These are phyloP conservation scores for Drosophila greeni DNA, from an alignment of 2,888 invertebrate genomes.

Conservation along the genomic window DNA sequence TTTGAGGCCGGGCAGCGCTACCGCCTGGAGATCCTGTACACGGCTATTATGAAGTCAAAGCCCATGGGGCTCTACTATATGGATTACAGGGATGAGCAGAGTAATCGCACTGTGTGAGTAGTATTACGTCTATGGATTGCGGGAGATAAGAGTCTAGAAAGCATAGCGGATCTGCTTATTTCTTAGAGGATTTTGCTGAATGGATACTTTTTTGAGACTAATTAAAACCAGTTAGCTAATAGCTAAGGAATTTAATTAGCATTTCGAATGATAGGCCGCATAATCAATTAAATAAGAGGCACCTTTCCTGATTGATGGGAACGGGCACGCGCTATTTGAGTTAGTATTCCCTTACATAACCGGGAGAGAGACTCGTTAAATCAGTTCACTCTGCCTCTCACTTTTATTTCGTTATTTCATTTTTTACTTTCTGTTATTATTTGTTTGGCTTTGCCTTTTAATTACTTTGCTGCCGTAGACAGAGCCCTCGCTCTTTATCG, in stretches of 20 bases:
- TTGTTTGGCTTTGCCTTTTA: conserved; percentile 35
- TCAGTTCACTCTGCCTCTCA: conserved; percentile 38
- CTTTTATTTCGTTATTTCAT: conserved; percentile 30
- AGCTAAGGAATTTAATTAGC: conserved; percentile 4
- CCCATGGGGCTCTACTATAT: conserved; percentile 84
- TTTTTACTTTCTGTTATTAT: conserved; percentile 11
- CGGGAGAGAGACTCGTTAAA: conserved; percentile 29
- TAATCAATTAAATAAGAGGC: neutral
- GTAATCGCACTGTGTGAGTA: conserved; percentile 76
- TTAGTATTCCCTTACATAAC: conserved; percentile 17
- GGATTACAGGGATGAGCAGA: conserved; percentile 78
- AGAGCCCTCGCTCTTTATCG: conserved; percentile 13
- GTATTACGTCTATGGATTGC: conserved; percentile 42
- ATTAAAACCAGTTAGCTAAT: neutral
- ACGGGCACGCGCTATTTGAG: conserved; percentile 26
- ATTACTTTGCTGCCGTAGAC: conserved; percentile 41
- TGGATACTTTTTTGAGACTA: neutral
- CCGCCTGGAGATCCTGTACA: conserved; percentile 80
- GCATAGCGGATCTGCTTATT: neutral
- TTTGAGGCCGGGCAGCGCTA: conserved; percentile 70
- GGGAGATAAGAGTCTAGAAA: neutral
- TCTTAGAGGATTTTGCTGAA: neutral
- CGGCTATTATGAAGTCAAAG: conserved; percentile 81
- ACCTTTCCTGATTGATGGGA: neutral
- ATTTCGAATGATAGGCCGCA: neutral